Base-by-base conservation (phyloP, 2,797 vertebrate species). In the Lateolabrax maculatus region DNA sequence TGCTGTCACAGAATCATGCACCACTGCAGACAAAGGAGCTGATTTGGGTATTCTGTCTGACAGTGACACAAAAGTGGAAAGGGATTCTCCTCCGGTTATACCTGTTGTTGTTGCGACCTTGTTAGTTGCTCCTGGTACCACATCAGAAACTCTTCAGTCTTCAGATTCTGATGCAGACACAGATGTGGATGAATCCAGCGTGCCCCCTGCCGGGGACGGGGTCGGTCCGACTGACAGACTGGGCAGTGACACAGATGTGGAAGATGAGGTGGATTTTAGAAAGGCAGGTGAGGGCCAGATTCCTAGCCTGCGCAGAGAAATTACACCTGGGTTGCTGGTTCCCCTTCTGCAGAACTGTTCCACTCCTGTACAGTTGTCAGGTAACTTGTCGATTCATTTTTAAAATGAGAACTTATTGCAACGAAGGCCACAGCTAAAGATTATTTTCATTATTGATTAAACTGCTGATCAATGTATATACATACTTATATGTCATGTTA, bases 31-130 rank as follows among this genome's bases (percentile, higher is more conserved):
- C 5, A 4, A 49, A 46, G 57, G 3, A 25, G 52, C 48, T 36
- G 71, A 71, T 60, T 52, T 92, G 51, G 84, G 76, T 39, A 89
- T 94, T 83, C 76, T 86, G 31, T 78, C 94, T 11, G 91, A 95
- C 86, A 96, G 94, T 44, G 95, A 96, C 81, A 94, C 95, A 44
- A 95, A 96, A 61, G 55, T 89, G 10, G 94, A 95, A 37, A 91
- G 90, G 0, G 48, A 87, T 12, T 76, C 29, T 44, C 64, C 66
- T 21, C 49, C 67, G 52, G 64, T 64, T 31, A 12, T 51, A 58
- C 74, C 86, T 57, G 39, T 36, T 56, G 55, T 19, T 15, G 9
- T 48, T 67, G 34, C 62, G 39, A 12, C 41, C 21, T 21, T 56
- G 75, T 61, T 84, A 34, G 16, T 36, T 4, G 3, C 23, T 46